Percentiles rank a stretch among this genome's conserved stretches.
phyloP scores from a whole-genome alignment of 2,113 vertebrate species.

The Dissostichus mawsoni region DNA sequence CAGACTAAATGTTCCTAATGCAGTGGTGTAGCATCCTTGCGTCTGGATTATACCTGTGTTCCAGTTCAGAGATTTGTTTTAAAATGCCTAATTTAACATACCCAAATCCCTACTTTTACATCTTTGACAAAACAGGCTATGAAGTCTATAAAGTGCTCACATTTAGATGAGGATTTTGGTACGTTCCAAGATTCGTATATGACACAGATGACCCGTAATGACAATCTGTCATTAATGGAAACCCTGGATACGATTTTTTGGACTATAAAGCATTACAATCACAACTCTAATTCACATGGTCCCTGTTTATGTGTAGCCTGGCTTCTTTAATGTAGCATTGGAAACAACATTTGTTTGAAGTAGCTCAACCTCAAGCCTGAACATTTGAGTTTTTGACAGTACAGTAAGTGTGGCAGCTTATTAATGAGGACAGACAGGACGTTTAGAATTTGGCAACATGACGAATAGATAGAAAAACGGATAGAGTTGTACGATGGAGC shows the following conservation, averaged over 20 bases:
- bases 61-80: slow-evolving; percentile 52
- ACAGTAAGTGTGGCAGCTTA: slow-evolving; percentile 33
- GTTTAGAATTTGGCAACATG: slow-evolving; percentile 66
- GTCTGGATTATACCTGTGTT: slow-evolving; percentile 25
- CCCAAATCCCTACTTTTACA: slow-evolving; percentile 20
- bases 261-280: slow-evolving; percentile 58
- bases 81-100: slow-evolving; percentile 3
- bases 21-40: slow-evolving; percentile 31
- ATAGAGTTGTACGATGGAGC: slow-evolving; percentile 18
- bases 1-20: slow-evolving; percentile 23
- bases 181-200: slow-evolving; percentile 15
- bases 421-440: slow-evolving; percentile 20
- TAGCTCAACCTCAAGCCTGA: not conserved
- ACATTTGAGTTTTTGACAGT: not conserved
- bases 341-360: slow-evolving; percentile 18
- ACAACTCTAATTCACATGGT: slow-evolving; percentile 50
- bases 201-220: slow-evolving; percentile 59
- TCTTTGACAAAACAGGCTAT: slow-evolving; percentile 29
- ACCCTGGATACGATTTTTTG: slow-evolving; percentile 45
- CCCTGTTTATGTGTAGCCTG: slow-evolving; percentile 50
- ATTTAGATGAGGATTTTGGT: slow-evolving; percentile 12
- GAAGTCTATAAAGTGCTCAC: slow-evolving; percentile 73
- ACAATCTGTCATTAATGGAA: slow-evolving; percentile 19
- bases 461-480: slow-evolving; percentile 20
- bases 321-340: slow-evolving; percentile 24